phyloP scores from a whole-genome alignment of 2,113 vertebrate genomes.

The Synodontis membranacea region DNA sequence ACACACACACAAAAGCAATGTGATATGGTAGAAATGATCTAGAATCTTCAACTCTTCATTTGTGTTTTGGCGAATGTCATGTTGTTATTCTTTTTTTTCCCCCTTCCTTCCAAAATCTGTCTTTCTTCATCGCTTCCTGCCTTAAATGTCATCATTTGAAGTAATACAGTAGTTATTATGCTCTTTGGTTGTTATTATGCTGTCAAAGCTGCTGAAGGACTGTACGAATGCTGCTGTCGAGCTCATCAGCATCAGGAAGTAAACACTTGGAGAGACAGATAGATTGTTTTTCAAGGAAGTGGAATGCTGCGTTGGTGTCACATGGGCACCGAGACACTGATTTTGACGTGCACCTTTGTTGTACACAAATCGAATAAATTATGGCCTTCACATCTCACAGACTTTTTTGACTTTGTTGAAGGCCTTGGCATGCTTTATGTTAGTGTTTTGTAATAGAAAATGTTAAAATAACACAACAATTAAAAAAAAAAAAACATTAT shows the following conservation, averaged over 20 bases:
- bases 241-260: not conserved
- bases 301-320: not conserved
- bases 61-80: not conserved
- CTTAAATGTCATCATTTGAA: not conserved
- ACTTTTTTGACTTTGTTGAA: not conserved
- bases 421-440: not conserved
- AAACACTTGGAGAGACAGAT: slow-evolving; percentile 1
- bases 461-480: not conserved
- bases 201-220: slow-evolving; percentile 27
- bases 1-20: too few species aligned
- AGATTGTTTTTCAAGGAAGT: slow-evolving; percentile 12
- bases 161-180: slow-evolving; percentile 3
- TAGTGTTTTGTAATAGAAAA: not conserved
- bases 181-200: slow-evolving; percentile 25
- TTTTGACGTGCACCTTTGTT: slow-evolving; percentile 12
- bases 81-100: not conserved
- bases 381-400: not conserved
- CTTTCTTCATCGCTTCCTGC: not conserved
- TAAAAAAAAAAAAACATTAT: not conserved
- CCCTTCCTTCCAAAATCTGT: not conserved
- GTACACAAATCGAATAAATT: slow-evolving; percentile 3
- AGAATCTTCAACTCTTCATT: not conserved
- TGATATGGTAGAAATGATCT: not conserved
- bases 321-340: not conserved
- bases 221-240: not conserved